phyloP scores from a whole-genome alignment of 2,797 vertebrate species.

The Avahi laniger region DNA sequence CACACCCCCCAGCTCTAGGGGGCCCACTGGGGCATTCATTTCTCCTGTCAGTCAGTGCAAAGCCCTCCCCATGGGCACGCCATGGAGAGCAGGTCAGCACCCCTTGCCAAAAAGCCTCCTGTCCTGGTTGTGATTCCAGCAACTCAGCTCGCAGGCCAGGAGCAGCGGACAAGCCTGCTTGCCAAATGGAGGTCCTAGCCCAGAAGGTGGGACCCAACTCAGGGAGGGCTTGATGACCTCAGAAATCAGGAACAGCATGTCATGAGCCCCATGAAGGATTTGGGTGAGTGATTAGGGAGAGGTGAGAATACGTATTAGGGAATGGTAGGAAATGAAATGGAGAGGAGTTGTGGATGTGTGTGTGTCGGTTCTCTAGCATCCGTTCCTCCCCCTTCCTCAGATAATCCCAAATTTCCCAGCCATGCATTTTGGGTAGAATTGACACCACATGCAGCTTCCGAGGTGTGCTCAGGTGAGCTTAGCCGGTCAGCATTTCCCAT shows the following conservation, averaged over 20 bases:
- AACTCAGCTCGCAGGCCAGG: background rate
- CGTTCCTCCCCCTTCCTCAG: background rate
- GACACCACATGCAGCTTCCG: background rate
- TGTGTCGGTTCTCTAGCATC: background rate
- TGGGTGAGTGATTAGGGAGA: background rate
- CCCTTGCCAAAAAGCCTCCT: background rate
- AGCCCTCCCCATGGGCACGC: background rate
- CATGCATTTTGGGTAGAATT: background rate
- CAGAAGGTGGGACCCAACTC: background rate
- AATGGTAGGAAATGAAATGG: background rate
- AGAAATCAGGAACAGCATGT: background rate
- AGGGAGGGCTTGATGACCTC: background rate
- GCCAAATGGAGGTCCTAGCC: background rate
- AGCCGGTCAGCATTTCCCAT: background rate
- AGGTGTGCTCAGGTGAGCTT: background rate
- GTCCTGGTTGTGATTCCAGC: background rate
- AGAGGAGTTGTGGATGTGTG: too few species aligned
- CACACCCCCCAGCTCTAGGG: background rate
- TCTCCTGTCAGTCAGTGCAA: background rate
- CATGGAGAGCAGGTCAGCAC: background rate
- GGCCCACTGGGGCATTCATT: background rate
- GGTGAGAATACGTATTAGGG: background rate
- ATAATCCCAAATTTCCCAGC: background rate
- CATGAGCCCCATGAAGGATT: background rate
- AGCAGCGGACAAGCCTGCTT: background rate